These are phyloP conservation scores for Chromoteleia sp. DNA, from an alignment of 2,888 invertebrate genomes.

Conservation along the genomic window DNA sequence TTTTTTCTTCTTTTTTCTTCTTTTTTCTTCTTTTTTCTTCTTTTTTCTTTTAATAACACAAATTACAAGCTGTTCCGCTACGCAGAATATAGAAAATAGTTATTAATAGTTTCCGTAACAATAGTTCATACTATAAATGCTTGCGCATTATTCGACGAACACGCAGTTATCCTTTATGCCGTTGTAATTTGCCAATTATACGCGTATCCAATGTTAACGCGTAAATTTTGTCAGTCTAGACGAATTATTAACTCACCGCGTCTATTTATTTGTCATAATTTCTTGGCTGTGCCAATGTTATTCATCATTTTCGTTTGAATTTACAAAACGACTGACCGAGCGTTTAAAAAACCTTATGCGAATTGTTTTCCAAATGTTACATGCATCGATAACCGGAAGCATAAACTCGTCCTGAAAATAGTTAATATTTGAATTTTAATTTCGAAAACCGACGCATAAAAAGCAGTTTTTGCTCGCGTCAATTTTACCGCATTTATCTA, in stretches of 20 bases:
- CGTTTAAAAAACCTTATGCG: constrained; percentile 25
- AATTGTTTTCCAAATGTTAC: constrained; percentile 35
- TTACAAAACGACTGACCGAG: background rate
- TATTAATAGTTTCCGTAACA: too few species aligned
- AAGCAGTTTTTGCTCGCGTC: constrained; percentile 38
- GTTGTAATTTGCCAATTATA: too few species aligned
- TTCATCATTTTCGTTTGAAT: background rate
- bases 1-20: too few species aligned
- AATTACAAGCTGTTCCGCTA: too few species aligned
- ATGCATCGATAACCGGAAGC: constrained; percentile 12
- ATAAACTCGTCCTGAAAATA: constrained; percentile 40
- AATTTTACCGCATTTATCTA: constrained; percentile 53
- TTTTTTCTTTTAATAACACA: too few species aligned
- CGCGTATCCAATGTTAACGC: background rate
- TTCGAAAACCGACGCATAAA: constrained; percentile 48
- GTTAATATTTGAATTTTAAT: constrained; percentile 60
- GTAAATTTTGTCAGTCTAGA: constrained; percentile 5
- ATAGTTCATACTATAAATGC: too few species aligned
- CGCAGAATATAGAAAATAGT: too few species aligned
- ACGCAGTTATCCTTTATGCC: too few species aligned
- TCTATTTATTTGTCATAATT: constrained; percentile 4
- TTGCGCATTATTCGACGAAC: too few species aligned
- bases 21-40: too few species aligned
- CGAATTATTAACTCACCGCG: background rate
- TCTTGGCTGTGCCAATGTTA: too few species aligned